Evolutionary conservation across 1,140 invertebrate genomes (phyloP), one percentile per base, ranked within the genome.

Genomic region (Manduca sexta): DNA sequence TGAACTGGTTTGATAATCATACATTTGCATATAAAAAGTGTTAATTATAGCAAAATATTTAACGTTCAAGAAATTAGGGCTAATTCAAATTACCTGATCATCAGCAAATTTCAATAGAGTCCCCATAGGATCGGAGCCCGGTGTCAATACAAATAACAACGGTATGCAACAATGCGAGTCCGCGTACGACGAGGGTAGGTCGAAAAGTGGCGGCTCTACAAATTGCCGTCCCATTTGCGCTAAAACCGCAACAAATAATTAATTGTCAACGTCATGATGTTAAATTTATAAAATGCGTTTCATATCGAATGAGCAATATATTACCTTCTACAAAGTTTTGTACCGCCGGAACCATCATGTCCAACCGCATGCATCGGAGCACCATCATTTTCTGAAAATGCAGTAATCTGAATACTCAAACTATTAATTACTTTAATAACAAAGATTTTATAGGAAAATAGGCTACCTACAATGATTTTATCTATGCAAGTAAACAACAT

Each of bases 51-150:
- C n/a, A n/a, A n/a, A n/a, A n/a, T n/a, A n/a, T n/a, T n/a, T n/a
- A n/a, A n/a, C n/a, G n/a, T n/a, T n/a, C n/a, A n/a, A n/a, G n/a
- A n/a, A n/a, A n/a, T n/a, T n/a, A n/a, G n/a, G n/a, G n/a, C n/a
- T n/a, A n/a, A n/a, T n/a, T n/a, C n/a, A n/a, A 21, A 11, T 33
- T 57, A 84, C 86, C 72, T 95, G 91, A 76, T 97, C 95, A 56
- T 98, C 95, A 12, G 97, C 96, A 86, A 97, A 96, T 73, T 95
- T 93, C 0, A 95, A 79, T 13, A 96, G 67, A 2, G 94, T 90
- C 3, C 93, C 92, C 69, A 95, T 95, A 0, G 97, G 97, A 89
- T 98, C 97, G 6, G 95, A 93, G 7, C 97, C 96, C 5, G 97
- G 95, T 2, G 96, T 97, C 11, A 98, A 77, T 2, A 98, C 90